A percentile compares a stretch with the other conserved stretches of the same genome.
Conservation (phyloP, 1,140 invertebrate species). For the Brachionus manjavacas region DNA sequence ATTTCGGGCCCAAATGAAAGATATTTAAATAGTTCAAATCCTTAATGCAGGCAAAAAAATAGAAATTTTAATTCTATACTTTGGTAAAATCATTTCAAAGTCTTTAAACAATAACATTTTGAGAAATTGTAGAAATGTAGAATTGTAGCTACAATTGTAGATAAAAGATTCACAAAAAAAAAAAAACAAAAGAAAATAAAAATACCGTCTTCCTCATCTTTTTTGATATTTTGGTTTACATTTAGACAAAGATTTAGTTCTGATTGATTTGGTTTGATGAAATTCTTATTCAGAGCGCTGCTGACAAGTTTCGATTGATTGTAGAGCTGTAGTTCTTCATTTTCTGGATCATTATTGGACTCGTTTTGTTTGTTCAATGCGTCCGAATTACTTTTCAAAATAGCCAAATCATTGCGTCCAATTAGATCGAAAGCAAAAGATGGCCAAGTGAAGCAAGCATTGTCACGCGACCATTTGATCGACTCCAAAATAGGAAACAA, state of each 20-base stretch:
- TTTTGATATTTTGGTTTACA: constrained; percentile 9
- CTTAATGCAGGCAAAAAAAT: no score
- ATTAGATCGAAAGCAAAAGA: constrained; percentile 36
- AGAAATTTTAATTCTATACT: no score
- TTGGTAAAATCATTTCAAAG: no score
- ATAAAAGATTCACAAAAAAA: no score
- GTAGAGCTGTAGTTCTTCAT: background rate
- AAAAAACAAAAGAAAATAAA: background rate
- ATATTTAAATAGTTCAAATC: no score
- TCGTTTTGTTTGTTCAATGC: background rate
- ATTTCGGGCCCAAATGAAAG: no score
- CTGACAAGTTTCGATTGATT: background rate
- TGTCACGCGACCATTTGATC: constrained; percentile 28
- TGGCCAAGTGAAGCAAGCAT: constrained; percentile 36
- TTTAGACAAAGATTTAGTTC: background rate
- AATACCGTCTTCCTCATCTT: constrained; percentile 32
- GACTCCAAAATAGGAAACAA: constrained; percentile 33
- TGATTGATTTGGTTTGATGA: background rate
- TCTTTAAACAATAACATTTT: no score
- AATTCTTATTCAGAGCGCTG: background rate
- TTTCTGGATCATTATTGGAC: background rate
- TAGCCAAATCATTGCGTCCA: constrained; percentile 33
- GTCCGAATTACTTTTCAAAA: constrained; percentile 24
- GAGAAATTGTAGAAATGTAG: background rate
- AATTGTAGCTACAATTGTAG: background rate